Evolutionary conservation across 2,888 invertebrate genomes (phyloP).

Genomic region (Maniola hyperantus): DNA sequence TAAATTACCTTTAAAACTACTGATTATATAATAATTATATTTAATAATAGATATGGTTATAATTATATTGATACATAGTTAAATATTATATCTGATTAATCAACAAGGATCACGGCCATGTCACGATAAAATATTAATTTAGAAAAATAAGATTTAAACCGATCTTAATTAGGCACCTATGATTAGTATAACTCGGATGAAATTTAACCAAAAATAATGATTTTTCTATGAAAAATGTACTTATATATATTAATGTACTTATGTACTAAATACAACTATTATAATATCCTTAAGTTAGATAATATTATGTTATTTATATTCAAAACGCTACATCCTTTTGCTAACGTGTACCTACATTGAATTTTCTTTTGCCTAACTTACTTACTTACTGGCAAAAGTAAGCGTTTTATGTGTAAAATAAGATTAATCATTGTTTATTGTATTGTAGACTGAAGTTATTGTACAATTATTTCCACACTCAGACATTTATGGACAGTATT

Average conservation of each 20-base stretch:
- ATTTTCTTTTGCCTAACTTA: too few relatives aligned
- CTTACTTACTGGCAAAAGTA: too few relatives aligned
- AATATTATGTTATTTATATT: too few relatives aligned
- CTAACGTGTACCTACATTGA: too few relatives aligned
- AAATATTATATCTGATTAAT: background rate
- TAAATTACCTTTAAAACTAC: background rate
- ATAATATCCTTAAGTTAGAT: too few relatives aligned
- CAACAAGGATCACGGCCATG: background rate
- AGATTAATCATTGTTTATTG: background rate
- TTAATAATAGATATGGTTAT: background rate
- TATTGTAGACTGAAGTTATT: background rate
- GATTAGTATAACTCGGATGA: background rate
- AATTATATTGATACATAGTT: too few relatives aligned
- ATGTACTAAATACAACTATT: too few relatives aligned
- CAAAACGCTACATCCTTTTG: too few relatives aligned
- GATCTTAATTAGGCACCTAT: background rate
- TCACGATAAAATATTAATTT: background rate
- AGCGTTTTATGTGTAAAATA: too few relatives aligned
- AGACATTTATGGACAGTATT: conserved; percentile 15
- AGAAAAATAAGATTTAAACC: background rate
- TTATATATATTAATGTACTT: background rate
- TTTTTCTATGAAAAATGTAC: conserved; percentile 19
- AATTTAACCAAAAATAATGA: conserved; percentile 1
- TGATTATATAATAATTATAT: background rate
- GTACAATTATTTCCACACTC: background rate